Evolutionary conservation across 2,888 invertebrate genomes (phyloP).

Genomic region (Drosophila lutescens): DNA sequence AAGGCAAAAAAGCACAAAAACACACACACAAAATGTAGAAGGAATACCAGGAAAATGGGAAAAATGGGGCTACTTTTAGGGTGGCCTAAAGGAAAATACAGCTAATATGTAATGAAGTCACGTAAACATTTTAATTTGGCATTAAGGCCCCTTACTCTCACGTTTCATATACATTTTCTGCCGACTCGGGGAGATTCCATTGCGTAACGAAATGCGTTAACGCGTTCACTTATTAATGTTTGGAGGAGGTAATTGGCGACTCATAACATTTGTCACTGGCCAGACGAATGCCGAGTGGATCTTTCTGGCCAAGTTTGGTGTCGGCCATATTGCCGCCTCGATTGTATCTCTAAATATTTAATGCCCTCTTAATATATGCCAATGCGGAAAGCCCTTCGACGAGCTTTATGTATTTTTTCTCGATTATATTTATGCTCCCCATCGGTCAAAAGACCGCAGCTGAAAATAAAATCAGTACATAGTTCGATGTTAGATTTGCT

Average conservation of each 20-base stretch:
- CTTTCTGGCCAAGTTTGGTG: constrained; percentile 53
- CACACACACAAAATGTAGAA: constrained; percentile 6
- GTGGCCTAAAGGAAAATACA: constrained; percentile 1
- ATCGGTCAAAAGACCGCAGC: constrained; percentile 1
- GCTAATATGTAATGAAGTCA: constrained; percentile 72
- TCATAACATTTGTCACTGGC: constrained; percentile 48
- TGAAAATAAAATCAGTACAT: constrained; percentile 8
- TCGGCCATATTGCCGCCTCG: constrained; percentile 41
- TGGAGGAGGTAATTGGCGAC: constrained; percentile 57
- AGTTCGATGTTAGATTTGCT: constrained; percentile 10
- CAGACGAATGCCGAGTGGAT: constrained; percentile 2
- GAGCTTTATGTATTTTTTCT: constrained; percentile 20
- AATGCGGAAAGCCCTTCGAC: constrained; percentile 5
- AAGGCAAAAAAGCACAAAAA: neutral
- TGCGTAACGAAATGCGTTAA: constrained; percentile 48
- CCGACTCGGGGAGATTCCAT: constrained; percentile 31
- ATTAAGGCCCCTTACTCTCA: constrained; percentile 60
- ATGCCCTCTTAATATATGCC: constrained; percentile 21
- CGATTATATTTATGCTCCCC: constrained; percentile 30
- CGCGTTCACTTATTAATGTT: constrained; percentile 74
- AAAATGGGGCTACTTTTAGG: neutral
- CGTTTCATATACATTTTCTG: constrained; percentile 15
- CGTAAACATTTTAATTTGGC: constrained; percentile 75
- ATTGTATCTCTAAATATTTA: constrained; percentile 33
- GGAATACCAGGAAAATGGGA: neutral